phyloP scores from a whole-genome alignment of 1,140 invertebrate genomes.

The Drosophila burlai region DNA sequence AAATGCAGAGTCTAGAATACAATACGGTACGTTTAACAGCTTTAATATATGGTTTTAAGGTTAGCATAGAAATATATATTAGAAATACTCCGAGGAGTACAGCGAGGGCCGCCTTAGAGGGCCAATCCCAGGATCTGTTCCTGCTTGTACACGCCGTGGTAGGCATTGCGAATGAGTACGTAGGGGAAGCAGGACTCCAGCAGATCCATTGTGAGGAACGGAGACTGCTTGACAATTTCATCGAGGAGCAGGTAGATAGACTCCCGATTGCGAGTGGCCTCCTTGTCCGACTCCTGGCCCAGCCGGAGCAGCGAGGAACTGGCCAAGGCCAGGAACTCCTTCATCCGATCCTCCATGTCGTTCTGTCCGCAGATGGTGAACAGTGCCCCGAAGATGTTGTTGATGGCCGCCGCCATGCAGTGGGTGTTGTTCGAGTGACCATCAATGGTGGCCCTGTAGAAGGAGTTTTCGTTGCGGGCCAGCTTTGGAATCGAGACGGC shows the following conservation, averaged over 20 bases:
- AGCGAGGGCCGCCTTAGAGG: conserved; percentile 44
- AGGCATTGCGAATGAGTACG: conserved; percentile 97
- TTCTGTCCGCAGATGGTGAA: conserved; percentile 97
- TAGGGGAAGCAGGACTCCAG: conserved; percentile 99
- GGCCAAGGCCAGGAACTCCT: conserved; percentile 98
- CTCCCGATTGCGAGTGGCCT: conserved; percentile 96
- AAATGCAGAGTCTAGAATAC: conserved; percentile 66
- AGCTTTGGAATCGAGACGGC: conserved; percentile 98
- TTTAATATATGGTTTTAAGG: conserved; percentile 59
- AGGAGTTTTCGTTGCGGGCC: conserved; percentile 95
- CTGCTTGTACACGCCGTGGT: conserved; percentile 97
- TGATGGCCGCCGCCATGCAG: conserved; percentile 98
- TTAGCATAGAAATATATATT: conserved; percentile 40
- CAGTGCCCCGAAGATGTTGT: conserved; percentile 97
- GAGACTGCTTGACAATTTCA: conserved; percentile 98
- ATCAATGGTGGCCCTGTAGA: conserved; percentile 96
- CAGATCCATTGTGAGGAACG: conserved; percentile 98
- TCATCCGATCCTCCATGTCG: conserved; percentile 98
- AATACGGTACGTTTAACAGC: conserved; percentile 67
- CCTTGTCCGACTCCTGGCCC: conserved; percentile 98
- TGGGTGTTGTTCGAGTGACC: conserved; percentile 99
- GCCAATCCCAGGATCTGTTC: conserved; percentile 87
- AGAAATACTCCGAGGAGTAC: conserved; percentile 12
- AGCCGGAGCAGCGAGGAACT: conserved; percentile 97
- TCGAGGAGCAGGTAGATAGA: conserved; percentile 98